Percentiles rank a stretch among this genome's conserved stretches.
Evolutionary conservation across 2,888 invertebrate genomes (phyloP).

Genomic region (Tromatobia lineatoria): DNA sequence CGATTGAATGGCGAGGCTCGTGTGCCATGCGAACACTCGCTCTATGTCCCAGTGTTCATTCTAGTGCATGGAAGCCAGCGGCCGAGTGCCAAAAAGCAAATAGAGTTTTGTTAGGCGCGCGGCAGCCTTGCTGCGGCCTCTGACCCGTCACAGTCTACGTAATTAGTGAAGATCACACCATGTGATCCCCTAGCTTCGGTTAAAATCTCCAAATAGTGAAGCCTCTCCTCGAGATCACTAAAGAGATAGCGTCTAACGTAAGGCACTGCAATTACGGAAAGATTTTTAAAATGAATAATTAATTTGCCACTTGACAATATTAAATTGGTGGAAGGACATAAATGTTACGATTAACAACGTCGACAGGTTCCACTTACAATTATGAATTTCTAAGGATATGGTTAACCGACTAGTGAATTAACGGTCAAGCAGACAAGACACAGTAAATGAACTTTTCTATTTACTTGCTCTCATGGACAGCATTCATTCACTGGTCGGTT

Average conservation of each 20-base stretch:
- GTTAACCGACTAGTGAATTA: too few relatives aligned
- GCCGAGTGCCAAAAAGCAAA: constrained; percentile 55
- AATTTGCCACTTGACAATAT: background rate
- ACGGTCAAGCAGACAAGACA: too few relatives aligned
- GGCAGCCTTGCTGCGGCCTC: constrained; percentile 13
- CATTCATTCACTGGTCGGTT: too few relatives aligned
- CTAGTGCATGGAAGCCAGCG: constrained; percentile 20
- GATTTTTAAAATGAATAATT: background rate
- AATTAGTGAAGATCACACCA: constrained; percentile 66
- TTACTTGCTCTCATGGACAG: too few relatives aligned
- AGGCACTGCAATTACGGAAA: background rate
- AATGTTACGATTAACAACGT: background rate
- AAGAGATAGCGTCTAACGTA: background rate
- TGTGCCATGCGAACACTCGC: constrained; percentile 53
- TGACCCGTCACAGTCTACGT: constrained; percentile 36
- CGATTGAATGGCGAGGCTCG: constrained; percentile 76
- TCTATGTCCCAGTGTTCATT: constrained; percentile 36
- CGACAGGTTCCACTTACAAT: background rate
- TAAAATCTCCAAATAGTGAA: constrained; percentile 43
- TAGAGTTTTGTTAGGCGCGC: constrained; percentile 50
- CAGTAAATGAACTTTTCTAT: too few relatives aligned
- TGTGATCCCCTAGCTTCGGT: constrained; percentile 50
- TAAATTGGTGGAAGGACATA: background rate
- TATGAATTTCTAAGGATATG: background rate
- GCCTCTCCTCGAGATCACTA: constrained; percentile 25